phyloP scores from a whole-genome alignment of 2,888 invertebrate genomes.

The Noctua janthe region DNA sequence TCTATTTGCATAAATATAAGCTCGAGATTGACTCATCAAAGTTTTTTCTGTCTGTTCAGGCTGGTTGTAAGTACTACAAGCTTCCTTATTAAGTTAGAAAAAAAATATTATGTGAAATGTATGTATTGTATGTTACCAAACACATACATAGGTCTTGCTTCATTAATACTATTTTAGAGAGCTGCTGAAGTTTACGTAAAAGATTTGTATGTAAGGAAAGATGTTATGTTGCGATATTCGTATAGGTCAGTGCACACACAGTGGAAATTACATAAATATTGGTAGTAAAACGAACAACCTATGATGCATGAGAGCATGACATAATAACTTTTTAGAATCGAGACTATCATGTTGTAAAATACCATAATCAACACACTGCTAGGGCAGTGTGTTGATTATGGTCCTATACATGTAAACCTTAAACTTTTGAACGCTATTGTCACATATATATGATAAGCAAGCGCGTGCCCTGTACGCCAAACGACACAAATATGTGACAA shows the following conservation, averaged over 20 bases:
- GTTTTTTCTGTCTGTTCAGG: not conserved
- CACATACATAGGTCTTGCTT: slow-evolving; percentile 19
- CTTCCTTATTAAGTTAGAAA: not conserved
- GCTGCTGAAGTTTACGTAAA: slow-evolving; percentile 40
- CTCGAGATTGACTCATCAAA: not conserved
- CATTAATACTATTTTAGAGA: slow-evolving; percentile 19
- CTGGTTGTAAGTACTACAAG: not conserved
- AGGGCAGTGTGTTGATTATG: no score
- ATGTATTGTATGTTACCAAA: not conserved
- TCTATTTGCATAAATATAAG: slow-evolving; percentile 3
- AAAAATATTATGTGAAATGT: not conserved
- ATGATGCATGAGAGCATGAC: slow-evolving; percentile 1
- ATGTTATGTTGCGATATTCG: slow-evolving; percentile 43
- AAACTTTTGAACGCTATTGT: no score
- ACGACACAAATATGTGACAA: no score
- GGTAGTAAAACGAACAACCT: slow-evolving; percentile 6
- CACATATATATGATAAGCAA: no score
- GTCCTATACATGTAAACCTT: no score
- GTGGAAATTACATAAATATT: slow-evolving; percentile 34
- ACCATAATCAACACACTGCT: no score
- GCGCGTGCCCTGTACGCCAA: no score
- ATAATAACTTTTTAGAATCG: not conserved
- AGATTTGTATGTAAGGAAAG: slow-evolving; percentile 24
- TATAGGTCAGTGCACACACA: slow-evolving; percentile 36
- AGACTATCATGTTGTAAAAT: not conserved